A percentile compares a stretch with the other conserved stretches of the same genome.
Evolutionary conservation across 1,140 invertebrate genomes (phyloP).

Genomic region (Drosophila teissieri): DNA sequence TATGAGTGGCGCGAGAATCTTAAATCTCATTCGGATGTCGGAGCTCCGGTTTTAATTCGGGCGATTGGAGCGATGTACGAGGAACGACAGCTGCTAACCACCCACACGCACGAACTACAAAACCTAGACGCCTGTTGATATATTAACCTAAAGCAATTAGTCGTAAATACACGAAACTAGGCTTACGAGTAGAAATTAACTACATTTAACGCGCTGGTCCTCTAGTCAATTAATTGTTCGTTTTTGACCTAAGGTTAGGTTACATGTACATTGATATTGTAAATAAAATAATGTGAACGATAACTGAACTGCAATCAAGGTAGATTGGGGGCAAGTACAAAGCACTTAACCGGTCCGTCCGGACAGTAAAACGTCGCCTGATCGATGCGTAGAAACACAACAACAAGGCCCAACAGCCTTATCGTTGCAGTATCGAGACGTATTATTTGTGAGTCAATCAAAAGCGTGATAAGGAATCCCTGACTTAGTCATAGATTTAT

Average conservation of each 20-base stretch:
- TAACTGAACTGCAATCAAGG: slow-evolving; percentile 27
- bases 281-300: slow-evolving; percentile 50
- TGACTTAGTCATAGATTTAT: slow-evolving; percentile 68
- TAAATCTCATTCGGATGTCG: slow-evolving; percentile 21
- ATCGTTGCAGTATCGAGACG: slow-evolving; percentile 40
- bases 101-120: slow-evolving; percentile 12
- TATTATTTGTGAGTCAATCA: slow-evolving; percentile 35
- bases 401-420: slow-evolving; percentile 26
- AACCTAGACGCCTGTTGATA: slow-evolving; percentile 28
- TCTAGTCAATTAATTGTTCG: slow-evolving; percentile 58
- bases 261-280: slow-evolving; percentile 47
- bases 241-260: slow-evolving; percentile 42
- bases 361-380: slow-evolving; percentile 51
- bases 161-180: slow-evolving; percentile 27
- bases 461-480: slow-evolving; percentile 36
- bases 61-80: slow-evolving; percentile 20
- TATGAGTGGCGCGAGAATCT: slow-evolving; percentile 15
- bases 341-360: slow-evolving; percentile 49
- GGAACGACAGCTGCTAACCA: slow-evolving; percentile 15
- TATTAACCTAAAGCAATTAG: slow-evolving; percentile 37
- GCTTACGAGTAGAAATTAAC: slow-evolving; percentile 40
- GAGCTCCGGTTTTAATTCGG: slow-evolving; percentile 30
- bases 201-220: slow-evolving; percentile 32
- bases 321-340: slow-evolving; percentile 56
- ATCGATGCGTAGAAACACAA: slow-evolving; percentile 43